Base-by-base conservation (phyloP, 2,113 vertebrate species). In the Speoplatyrhinus poulsoni region DNA sequence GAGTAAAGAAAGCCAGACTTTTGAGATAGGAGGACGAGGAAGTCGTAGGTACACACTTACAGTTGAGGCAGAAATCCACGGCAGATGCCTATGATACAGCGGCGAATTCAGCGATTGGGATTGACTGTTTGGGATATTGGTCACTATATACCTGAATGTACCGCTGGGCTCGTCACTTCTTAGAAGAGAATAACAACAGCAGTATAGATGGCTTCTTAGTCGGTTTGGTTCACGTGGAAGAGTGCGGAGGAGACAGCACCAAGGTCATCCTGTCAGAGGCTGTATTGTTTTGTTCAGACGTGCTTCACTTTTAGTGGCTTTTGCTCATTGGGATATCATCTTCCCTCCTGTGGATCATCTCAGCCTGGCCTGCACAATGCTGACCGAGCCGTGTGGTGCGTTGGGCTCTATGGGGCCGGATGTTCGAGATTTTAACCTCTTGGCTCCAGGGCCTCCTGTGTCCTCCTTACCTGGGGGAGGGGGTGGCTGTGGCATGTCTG, bases 401-500 rank as follows among this genome's bases (percentile, higher is more conserved):
- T 96, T 98, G 96, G 93, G 93, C 69, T 95, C 97, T 12, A 95
- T 98, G 96, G 95, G 95, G 80, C 95, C 97, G 69, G 96, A 99
- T 33, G 85, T 96, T 66, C 92, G 95, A 77, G 97, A 99, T 71
- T 93, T 97, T 82, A 96, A 95, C 46, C 89, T 98, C 62, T 62
- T 91, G 33, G 32, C 84, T 57, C 61, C 87, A 72, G 89, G 95
- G 61, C 95, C 96, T 0, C 90, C 95, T 0, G 91, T 96, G 48
- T 89, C 96, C 36, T 91, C 96, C 46, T 90, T 98, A 80, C 75
- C 89, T 9, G 93, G 93, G 52, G 90, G 93, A 55, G 93, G 91
- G 75, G 92, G 93, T 15, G 92, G 87, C 84, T 96, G 96, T 77
- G 84, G 93, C 74, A 91, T 96, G 92, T 92, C 96, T 0, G 94